These are phyloP conservation scores for Mimachlamys varia DNA, from an alignment of 2,888 invertebrate species.

Conservation along the genomic window DNA sequence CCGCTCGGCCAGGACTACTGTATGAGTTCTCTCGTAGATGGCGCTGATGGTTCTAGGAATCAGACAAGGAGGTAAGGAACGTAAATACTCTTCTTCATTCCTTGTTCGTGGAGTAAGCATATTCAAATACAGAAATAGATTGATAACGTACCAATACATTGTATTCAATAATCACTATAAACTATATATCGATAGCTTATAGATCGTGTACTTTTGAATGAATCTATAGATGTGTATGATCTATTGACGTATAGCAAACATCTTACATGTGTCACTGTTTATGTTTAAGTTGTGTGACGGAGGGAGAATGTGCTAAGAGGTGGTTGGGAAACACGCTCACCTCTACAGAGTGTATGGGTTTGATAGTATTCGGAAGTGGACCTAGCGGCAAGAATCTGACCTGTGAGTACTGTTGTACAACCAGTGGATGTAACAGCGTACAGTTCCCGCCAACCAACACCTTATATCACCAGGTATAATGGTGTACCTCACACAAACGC, in stretches of 20 bases:
- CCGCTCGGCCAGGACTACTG: neutral
- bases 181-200: too few relatives aligned
- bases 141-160: too few relatives aligned
- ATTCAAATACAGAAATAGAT: too few relatives aligned
- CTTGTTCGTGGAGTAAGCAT: too few relatives aligned
- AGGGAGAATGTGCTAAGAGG: neutral
- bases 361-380: neutral
- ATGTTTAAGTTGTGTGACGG: constrained; percentile 15
- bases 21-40: neutral
- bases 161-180: too few relatives aligned
- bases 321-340: neutral
- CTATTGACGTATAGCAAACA: too few relatives aligned
- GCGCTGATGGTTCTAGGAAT: constrained; percentile 16
- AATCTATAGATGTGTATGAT: too few relatives aligned
- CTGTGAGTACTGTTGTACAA: neutral
- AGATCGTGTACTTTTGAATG: too few relatives aligned
- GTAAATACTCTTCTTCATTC: neutral
- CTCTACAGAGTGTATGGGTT: neutral
- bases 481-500: neutral
- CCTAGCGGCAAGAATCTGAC: neutral
- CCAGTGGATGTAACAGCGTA: neutral
- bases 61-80: neutral
- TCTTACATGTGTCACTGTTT: neutral
- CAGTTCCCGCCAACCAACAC: neutral
- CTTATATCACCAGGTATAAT: neutral